Base-by-base conservation (phyloP, 1,140 invertebrate genomes). In the Armadillidium nasatum region DNA sequence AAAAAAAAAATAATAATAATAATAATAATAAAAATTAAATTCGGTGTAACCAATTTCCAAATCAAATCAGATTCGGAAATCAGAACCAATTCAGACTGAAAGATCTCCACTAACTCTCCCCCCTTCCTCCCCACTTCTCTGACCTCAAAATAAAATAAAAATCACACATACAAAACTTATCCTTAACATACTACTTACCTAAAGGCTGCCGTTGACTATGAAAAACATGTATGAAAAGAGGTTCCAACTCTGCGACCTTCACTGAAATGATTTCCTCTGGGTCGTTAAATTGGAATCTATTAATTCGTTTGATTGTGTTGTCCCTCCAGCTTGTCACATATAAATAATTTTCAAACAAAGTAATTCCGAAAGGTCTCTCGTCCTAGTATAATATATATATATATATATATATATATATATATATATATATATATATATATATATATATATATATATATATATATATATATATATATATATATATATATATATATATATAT, bases 151-250 rank as follows among this genome's bases (percentile, higher is more conserved):
- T 15, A 33, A 33, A 33, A 33, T 6, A 33, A 33, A 6, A 33
- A 33, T 33, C 6, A 33, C 33, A 33, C 1, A 33, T 33, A 3
- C 33, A 33, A 33, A 33, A 33, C 33, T 6, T 33, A 33, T 33
- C 6, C 6, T 33, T 33, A 3, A 33, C 1, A 33, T 1, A 33
- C 6, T 33, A 33, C 33, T 33, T 67, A 88, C 88, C 86, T 81
- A 89, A 85, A 15, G 92, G 92, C 84, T 93, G 92, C 71, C 89
- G 85, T 83, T 91, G 90, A 73, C 89, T 85, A 83, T 94, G 92
- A 84, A 88, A 92, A 45, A 91, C 88, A 72, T 91, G 87, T 76
- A 91, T 46, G 44, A 74, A 75, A 69, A 76, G 78, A 11, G 78
- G 76, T 22, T 77, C 75, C 10, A 80, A 43, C 23, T 77, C 73